phyloP scores from a whole-genome alignment of 2,888 invertebrate genomes.

The Drosophila mercatorum region DNA sequence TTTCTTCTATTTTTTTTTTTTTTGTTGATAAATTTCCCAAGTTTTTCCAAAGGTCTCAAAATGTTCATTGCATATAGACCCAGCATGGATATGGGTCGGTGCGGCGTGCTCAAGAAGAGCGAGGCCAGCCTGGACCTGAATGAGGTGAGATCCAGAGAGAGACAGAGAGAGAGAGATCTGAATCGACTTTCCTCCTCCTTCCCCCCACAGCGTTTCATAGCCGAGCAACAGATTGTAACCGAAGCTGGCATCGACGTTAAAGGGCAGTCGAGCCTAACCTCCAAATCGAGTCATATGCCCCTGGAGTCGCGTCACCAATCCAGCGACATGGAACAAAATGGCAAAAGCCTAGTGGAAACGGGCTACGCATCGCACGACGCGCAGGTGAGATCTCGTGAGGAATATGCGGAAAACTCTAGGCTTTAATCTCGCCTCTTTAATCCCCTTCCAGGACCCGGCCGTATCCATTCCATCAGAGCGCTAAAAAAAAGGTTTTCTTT shows the following conservation, averaged over 20 bases:
- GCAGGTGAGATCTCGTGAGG: neutral
- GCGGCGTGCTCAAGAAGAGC: neutral
- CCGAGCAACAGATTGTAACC: neutral
- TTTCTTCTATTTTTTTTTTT: neutral
- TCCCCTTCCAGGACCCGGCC: neutral
- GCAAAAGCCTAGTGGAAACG: neutral
- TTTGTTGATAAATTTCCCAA: neutral
- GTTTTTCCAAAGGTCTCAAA: neutral
- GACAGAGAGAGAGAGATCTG: neutral
- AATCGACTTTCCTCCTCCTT: neutral
- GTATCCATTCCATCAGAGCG: too few species aligned
- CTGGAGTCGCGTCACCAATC: neutral
- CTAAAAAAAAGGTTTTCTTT: neutral
- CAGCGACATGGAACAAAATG: neutral
- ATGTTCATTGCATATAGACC: neutral
- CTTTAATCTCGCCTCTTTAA: too few species aligned
- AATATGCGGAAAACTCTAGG: neutral
- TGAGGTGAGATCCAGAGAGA: neutral
- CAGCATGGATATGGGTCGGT: constrained; percentile 1
- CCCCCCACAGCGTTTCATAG: neutral
- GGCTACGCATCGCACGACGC: neutral
- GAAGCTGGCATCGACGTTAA: neutral
- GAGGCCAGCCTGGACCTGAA: constrained; percentile 12
- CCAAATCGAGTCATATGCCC: neutral
- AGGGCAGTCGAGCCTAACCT: neutral